Base-by-base conservation (phyloP, 2,797 vertebrate genomes). In the Malacoraja senta region DNA sequence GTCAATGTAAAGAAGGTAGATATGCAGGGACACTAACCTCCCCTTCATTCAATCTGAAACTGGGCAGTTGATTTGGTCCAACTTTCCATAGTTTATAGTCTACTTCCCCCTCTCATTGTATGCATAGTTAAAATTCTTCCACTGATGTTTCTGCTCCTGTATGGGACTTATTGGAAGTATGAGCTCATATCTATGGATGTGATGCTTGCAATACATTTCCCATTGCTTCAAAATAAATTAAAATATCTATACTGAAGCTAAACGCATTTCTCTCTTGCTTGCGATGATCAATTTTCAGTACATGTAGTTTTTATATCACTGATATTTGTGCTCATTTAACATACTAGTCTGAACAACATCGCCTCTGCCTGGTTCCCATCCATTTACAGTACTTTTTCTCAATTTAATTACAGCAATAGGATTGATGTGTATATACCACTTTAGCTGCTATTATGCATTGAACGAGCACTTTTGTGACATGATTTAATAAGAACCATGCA, bases 401-500 rank as follows among this genome's bases (percentile, higher is more conserved):
- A 68, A 61, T n/a, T 88, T 88, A 65, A 68, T 88, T n/a, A 68
- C 84, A 65, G 84, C 35, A 15, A 17, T 32, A 88, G 63, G 63
- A 88, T 88, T 88, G n/a, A 88, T 88, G 63, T 32, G 15, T 24
- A 35, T 32, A 32, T 88, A 68, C 63, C 35, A 32, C n/a, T 88
- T 61, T 63, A 65, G 84, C 84, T 88, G 84, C 63, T 19, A 68
- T 68, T 88, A 32, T 68, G 61, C 63, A 88, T 35, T 68, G 61
- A 88, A 35, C n/a, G 32, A 32, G 65, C 17, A 26, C 15, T 88
- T 88, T 68, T 19, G 12, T 68, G 61, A 35, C 63, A 12, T 35
- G 38, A 88, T 68, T 88, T 88, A 88, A 88, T 88, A 61, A 68
- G n/a, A 88, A 29, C n/a, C 17, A 17, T 88, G 63, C 63, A 68